Conservation (phyloP, 2,113 vertebrate genomes). For the Laticauda colubrina region DNA sequence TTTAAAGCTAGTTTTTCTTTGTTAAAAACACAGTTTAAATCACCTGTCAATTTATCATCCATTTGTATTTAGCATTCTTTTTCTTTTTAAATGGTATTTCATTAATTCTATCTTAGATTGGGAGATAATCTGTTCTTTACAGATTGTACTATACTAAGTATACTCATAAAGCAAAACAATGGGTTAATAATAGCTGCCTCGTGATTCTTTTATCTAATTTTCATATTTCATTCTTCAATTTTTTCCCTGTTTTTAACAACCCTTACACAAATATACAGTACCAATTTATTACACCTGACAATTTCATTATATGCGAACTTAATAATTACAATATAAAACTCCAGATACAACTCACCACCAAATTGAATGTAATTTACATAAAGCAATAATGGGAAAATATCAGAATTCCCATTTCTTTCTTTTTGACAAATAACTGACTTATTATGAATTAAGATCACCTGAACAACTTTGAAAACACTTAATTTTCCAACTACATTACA, state of each 20-base stretch:
- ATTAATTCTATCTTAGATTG: conserved; percentile 49
- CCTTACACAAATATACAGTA: conserved; percentile 52
- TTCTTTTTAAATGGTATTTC: conserved; percentile 37
- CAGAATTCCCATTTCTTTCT: conserved; percentile 61
- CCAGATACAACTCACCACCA: conserved; percentile 54
- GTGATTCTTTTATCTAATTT: conserved; percentile 59
- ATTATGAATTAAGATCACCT: conserved; percentile 33
- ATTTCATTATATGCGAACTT: conserved; percentile 65
- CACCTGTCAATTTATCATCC: conserved; percentile 54
- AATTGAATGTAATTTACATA: conserved; percentile 69
- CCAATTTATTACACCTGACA: conserved; percentile 51
- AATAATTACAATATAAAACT: conserved; percentile 68
- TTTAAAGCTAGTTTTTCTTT: conserved; percentile 52
- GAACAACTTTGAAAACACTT: conserved; percentile 45
- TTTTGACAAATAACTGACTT: conserved; percentile 49
- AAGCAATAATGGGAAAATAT: conserved; percentile 62
- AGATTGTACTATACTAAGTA: conserved; percentile 58
- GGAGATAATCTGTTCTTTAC: conserved; percentile 54
- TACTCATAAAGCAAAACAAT: conserved; percentile 63
- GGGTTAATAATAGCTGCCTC: conserved; percentile 63
- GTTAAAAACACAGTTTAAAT: conserved; percentile 49
- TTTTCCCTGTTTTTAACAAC: conserved; percentile 61
- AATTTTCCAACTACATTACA: conserved; percentile 16
- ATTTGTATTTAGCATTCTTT: conserved; percentile 43
- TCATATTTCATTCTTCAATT: conserved; percentile 55